phyloP scores from a whole-genome alignment of 2,888 invertebrate species.

The Tineola bisselliella region DNA sequence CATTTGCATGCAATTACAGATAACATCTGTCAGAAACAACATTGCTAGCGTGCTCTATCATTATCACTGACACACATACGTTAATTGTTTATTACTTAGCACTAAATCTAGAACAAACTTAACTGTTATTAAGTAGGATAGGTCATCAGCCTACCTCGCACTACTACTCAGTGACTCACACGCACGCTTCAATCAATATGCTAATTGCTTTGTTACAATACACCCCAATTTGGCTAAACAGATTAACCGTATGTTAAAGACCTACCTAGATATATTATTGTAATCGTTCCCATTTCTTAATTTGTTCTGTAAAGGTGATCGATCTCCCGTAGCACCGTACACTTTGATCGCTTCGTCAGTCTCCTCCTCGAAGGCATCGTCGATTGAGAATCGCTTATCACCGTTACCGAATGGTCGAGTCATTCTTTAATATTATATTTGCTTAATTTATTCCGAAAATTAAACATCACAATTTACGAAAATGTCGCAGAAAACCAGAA shows the following conservation, averaged over 20 bases:
- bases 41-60: no score
- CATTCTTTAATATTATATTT: slow-evolving; percentile 40
- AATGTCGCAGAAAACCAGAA: background rate
- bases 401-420: slow-evolving; percentile 58
- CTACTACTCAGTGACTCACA: background rate
- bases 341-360: slow-evolving; percentile 85
- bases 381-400: slow-evolving; percentile 81
- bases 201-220: no score
- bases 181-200: background rate
- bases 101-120: background rate
- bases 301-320: slow-evolving; percentile 71
- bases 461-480: background rate
- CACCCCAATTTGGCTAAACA: background rate
- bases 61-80: background rate
- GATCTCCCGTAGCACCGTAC: slow-evolving; percentile 80
- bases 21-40: no score
- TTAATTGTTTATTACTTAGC: background rate
- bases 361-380: slow-evolving; percentile 87
- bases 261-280: background rate
- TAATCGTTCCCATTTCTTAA: slow-evolving; percentile 42
- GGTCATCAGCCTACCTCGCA: background rate
- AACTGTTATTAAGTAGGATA: background rate
- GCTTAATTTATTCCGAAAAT: background rate
- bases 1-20: no score
- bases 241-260: background rate